These are phyloP conservation scores for Brachionus rotundiformis DNA, from an alignment of 1,140 invertebrate genomes.

Conservation along the genomic window DNA sequence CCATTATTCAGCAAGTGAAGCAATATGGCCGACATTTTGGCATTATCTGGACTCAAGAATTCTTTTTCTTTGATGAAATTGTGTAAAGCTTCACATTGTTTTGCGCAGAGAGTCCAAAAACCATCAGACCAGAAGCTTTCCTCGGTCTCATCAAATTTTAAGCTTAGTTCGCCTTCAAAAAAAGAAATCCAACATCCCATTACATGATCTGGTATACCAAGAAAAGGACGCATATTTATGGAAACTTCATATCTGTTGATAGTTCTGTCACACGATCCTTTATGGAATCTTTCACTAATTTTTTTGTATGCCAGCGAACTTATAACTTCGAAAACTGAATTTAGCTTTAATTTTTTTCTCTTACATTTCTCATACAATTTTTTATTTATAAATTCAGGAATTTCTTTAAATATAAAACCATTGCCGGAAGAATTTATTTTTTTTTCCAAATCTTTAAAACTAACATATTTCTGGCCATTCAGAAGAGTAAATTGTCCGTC, in stretches of 20 bases:
- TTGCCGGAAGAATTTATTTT: neutral
- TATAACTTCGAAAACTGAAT: neutral
- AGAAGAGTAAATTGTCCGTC: neutral
- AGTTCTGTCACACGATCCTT: neutral
- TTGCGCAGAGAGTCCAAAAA: neutral
- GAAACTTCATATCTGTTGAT: neutral
- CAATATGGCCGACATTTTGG: neutral
- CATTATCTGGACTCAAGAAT: neutral
- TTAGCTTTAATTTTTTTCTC: neutral
- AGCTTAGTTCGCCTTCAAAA: neutral
- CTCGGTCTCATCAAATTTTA: neutral
- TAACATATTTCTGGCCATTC: neutral
- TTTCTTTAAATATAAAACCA: neutral
- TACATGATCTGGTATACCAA: neutral
- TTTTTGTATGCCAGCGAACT: neutral
- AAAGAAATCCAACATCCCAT: conserved; percentile 28
- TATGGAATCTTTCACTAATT: neutral
- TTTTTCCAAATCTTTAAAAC: neutral
- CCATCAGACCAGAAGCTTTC: neutral
- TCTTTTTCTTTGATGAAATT: neutral
- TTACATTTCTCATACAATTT: neutral
- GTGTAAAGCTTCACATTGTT: neutral
- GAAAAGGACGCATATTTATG: neutral
- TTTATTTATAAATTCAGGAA: neutral
- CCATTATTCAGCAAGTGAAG: neutral